Conservation (phyloP, 2,113 vertebrate species). For the Tor tambroides region DNA sequence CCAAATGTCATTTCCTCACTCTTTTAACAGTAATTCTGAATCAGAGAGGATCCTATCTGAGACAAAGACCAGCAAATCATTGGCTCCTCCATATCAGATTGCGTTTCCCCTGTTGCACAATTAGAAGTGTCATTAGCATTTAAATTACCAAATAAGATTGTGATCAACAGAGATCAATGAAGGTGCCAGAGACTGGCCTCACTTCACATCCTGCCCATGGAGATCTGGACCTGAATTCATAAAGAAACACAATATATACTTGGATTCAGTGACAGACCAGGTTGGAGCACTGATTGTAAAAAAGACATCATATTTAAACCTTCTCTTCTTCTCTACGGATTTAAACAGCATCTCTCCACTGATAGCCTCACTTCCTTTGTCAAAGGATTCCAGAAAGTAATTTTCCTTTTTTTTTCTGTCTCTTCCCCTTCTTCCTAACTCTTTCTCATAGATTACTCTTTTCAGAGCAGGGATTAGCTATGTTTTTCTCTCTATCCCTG, state of each 20-base stretch:
- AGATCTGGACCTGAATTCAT: background rate
- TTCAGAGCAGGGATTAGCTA: slow-evolving; percentile 77
- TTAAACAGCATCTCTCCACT: slow-evolving; percentile 38
- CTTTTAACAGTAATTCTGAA: slow-evolving; percentile 3
- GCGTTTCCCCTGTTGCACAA: slow-evolving; percentile 69
- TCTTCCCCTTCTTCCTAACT: slow-evolving; percentile 57
- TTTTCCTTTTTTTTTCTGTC: slow-evolving; percentile 58
- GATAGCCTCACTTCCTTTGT: slow-evolving; percentile 53
- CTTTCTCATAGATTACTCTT: slow-evolving; percentile 71
- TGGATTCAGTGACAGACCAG: background rate
- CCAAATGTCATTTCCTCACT: background rate
- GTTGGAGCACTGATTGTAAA: background rate
- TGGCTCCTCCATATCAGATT: slow-evolving; percentile 73
- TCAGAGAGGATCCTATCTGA: slow-evolving; percentile 62
- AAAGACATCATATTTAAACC: slow-evolving; percentile 33
- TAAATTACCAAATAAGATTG: slow-evolving; percentile 80
- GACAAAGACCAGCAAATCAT: slow-evolving; percentile 73
- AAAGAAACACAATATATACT: background rate
- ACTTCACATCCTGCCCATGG: slow-evolving; percentile 26
- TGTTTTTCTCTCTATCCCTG: slow-evolving; percentile 74
- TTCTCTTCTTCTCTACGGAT: slow-evolving; percentile 41
- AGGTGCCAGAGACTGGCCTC: slow-evolving; percentile 60
- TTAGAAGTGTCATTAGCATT: slow-evolving; percentile 83
- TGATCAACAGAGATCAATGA: slow-evolving; percentile 78
- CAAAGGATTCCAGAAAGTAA: slow-evolving; percentile 63